Base-by-base conservation (phyloP, 2,113 vertebrate species). In the Ciconia stormi region DNA sequence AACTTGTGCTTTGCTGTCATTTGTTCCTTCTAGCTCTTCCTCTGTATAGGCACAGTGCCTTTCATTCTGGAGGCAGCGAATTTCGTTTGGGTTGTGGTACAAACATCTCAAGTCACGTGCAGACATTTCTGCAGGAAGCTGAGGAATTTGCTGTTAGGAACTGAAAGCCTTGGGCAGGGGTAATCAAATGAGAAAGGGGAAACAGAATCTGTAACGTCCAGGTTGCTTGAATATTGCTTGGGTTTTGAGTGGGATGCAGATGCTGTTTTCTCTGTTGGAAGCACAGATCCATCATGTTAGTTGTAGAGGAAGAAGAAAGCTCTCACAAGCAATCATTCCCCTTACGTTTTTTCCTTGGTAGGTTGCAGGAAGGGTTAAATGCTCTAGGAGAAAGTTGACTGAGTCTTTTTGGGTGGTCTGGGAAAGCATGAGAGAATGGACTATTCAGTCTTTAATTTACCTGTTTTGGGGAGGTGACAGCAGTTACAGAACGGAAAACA, bases 361-460 rank as follows among this genome's bases (percentile, higher is more conserved):
- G 21, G 11, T 32, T 91, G 42, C 38, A 87, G 81, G 40, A 96
- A 84, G 94, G 94, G 94, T 96, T 97, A 97, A 96, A 77, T 46
- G 42, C 23, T 73, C 42, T 16, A 53, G 50, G 87, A 90, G 88
- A 74, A 90, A 87, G 69, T 44, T 69, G 36, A 30, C 44, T n/a
- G 85, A 71, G 42, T 49, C 91, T 76, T 93, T 96, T 85, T 96
- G 91, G 94, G 95, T 96, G 91, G 83, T 96, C 93, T 95, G 77
- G 40, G 80, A 91, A 96, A 87, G 87, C 95, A 95, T 80, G 85
- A 95, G 59, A 92, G 66, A 77, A 77, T 23, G 84, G 69, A 72
- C 69, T 87, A 38, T 38, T 55, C 78, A 83, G 78, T 76, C 93
- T 94, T 81, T 95, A 95, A 97, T 93, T 93, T 87, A 96, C 91